phyloP scores from a whole-genome alignment of 2,797 vertebrate species.

The Pseudochirops corinnae region DNA sequence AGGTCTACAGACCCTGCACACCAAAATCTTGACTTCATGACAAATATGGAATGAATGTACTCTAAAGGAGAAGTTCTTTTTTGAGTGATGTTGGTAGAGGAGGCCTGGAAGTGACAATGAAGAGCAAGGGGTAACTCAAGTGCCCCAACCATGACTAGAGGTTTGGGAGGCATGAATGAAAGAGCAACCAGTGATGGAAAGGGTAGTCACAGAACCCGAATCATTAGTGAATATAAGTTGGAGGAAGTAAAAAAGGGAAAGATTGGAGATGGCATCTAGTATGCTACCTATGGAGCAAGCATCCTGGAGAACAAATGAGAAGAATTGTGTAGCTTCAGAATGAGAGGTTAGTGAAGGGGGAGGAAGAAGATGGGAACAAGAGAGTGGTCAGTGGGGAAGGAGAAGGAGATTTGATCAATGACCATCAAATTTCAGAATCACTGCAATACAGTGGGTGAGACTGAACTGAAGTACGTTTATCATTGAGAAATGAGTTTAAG shows the following conservation, averaged over 20 bases:
- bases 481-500: background rate
- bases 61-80: background rate
- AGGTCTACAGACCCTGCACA: background rate
- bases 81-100: background rate
- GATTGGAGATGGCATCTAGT: background rate
- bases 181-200: background rate
- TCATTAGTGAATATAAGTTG: background rate
- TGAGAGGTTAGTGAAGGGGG: background rate
- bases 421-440: background rate
- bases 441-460: background rate
- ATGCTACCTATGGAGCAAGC: background rate
- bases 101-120: background rate
- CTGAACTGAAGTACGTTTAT: background rate
- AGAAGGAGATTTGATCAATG: background rate
- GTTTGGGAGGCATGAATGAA: background rate
- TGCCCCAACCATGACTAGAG: background rate
- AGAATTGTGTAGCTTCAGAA: background rate
- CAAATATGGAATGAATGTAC: background rate
- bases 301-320: background rate
- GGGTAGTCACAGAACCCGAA: background rate
- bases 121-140: background rate
- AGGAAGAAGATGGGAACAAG: background rate
- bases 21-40: background rate
- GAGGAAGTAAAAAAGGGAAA: background rate
- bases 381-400: background rate